Evolutionary conservation across 1,140 invertebrate genomes (phyloP).

Genomic region (Drosophila kurseongensis): DNA sequence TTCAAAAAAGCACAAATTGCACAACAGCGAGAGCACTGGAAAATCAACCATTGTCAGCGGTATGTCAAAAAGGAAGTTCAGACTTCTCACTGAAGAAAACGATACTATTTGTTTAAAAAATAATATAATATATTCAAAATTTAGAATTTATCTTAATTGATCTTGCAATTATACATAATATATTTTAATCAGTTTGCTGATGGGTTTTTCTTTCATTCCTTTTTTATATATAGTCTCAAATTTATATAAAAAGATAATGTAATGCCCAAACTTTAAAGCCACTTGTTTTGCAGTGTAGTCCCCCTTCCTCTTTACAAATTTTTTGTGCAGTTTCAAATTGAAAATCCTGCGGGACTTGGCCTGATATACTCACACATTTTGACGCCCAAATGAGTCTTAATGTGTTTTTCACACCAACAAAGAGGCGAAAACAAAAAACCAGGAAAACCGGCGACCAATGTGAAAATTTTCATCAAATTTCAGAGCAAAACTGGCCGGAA

Average conservation of each 20-base stretch:
- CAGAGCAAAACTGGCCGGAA: slow-evolving; percentile 45
- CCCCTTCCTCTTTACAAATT: neutral
- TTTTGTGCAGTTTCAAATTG: slow-evolving; percentile 55
- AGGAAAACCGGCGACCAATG: slow-evolving; percentile 39
- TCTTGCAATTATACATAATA: no score
- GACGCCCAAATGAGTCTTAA: slow-evolving; percentile 78
- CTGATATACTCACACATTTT: slow-evolving; percentile 45
- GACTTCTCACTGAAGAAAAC: neutral
- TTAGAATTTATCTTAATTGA: no score
- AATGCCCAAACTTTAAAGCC: no score
- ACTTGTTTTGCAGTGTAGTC: slow-evolving; percentile 1
- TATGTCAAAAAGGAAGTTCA: slow-evolving; percentile 30
- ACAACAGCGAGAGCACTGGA: slow-evolving; percentile 57
- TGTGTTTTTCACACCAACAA: slow-evolving; percentile 75
- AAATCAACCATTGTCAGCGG: slow-evolving; percentile 60
- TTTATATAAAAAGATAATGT: no score
- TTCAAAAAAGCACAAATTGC: slow-evolving; percentile 80
- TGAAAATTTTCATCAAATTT: slow-evolving; percentile 66
- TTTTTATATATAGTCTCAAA: no score
- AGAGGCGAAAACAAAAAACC: slow-evolving; percentile 15
- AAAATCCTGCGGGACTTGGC: slow-evolving; percentile 66
- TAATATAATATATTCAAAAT: no score
- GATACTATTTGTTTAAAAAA: neutral
- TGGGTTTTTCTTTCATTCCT: no score
- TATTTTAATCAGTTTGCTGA: no score